phyloP scores from a whole-genome alignment of 2,888 invertebrate species.

The Eugnorisma glareosa region DNA sequence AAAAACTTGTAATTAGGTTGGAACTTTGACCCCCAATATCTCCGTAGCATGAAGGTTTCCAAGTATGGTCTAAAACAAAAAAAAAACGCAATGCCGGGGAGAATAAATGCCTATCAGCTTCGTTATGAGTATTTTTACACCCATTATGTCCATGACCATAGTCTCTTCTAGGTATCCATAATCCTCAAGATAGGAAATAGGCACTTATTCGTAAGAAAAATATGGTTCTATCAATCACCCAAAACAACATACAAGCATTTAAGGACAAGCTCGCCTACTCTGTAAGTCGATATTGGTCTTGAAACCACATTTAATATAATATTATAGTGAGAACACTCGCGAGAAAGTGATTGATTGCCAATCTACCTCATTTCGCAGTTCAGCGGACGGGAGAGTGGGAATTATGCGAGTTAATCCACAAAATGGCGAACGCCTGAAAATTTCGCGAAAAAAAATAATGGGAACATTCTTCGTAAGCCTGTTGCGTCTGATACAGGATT shows the following conservation, averaged over 20 bases:
- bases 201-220: neutral
- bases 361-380: slow-evolving; percentile 60
- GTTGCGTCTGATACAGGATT: slow-evolving; percentile 37
- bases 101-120: too few relatives aligned
- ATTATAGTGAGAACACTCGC: slow-evolving; percentile 30
- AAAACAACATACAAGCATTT: neutral
- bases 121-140: too few relatives aligned
- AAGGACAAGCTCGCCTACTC: neutral
- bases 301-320: slow-evolving; percentile 13
- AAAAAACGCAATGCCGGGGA: too few relatives aligned
- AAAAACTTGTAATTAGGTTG: too few relatives aligned
- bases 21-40: too few relatives aligned
- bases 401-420: slow-evolving; percentile 56
- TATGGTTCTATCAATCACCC: slow-evolving; percentile 3
- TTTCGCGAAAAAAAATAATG: slow-evolving; percentile 23
- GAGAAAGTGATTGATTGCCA: slow-evolving; percentile 70
- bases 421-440: slow-evolving; percentile 43
- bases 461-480: slow-evolving; percentile 37
- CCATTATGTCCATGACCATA: neutral
- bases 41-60: too few relatives aligned
- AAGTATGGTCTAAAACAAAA: too few relatives aligned
- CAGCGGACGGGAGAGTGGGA: slow-evolving; percentile 47
- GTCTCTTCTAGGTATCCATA: neutral
- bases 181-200: neutral
- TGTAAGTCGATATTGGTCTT: slow-evolving; percentile 11